Percentiles rank a stretch among this genome's conserved stretches.
phyloP scores from a whole-genome alignment of 2,888 invertebrate genomes.

The Lepidocyrtoides sp. region DNA sequence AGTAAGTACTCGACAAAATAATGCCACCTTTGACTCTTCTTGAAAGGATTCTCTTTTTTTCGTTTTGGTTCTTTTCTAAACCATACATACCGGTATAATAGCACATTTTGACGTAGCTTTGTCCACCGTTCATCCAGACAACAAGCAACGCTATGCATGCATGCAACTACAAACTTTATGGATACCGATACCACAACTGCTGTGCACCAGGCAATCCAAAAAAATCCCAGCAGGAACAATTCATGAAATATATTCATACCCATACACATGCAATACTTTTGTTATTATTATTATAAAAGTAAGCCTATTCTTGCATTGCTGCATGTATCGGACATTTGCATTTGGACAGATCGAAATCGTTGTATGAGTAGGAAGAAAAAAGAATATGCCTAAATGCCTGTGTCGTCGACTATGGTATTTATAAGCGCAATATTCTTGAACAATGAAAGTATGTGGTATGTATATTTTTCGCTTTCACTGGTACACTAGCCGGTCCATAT shows the following conservation, averaged over 20 bases:
- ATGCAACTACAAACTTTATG: neutral
- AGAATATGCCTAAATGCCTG: neutral
- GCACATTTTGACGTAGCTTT: neutral
- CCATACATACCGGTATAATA: neutral
- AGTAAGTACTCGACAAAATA: no score
- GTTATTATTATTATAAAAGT: no score
- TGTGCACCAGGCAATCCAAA: neutral
- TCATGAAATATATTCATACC: neutral
- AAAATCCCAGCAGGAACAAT: neutral
- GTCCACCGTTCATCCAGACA: neutral
- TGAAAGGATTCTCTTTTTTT: no score
- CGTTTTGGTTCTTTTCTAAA: no score
- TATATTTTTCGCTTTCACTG: no score
- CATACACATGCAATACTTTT: neutral
- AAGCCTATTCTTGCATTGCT: neutral
- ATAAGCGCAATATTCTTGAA: no score
- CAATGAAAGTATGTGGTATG: no score
- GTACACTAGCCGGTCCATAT: neutral
- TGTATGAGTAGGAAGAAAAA: constrained; percentile 23
- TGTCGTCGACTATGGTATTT: neutral
- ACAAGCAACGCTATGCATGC: no score
- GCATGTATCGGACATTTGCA: neutral
- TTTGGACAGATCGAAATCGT: neutral
- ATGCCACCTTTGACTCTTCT: no score
- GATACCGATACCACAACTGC: neutral